These are phyloP conservation scores for Microcebus tavaratra DNA, from an alignment of 2,113 vertebrate species.

Conservation along the genomic window DNA sequence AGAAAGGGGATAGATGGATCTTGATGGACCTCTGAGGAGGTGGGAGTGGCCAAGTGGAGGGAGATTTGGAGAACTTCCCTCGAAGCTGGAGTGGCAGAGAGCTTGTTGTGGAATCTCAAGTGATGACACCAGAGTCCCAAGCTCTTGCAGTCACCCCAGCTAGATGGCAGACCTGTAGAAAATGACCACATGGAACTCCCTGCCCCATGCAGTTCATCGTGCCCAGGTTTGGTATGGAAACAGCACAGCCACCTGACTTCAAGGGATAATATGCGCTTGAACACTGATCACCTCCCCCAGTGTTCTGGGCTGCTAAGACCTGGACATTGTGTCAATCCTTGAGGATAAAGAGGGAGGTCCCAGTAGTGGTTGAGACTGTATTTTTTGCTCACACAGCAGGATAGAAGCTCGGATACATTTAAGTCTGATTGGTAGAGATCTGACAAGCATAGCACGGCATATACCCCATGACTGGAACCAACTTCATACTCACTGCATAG, in stretches of 20 bases:
- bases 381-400: background rate
- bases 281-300: background rate
- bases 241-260: background rate
- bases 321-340: background rate
- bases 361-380: background rate
- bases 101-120: no score
- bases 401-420: background rate
- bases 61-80: background rate
- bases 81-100: background rate
- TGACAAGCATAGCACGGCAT: background rate
- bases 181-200: rapidly evolving
- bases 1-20: no score
- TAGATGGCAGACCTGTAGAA: background rate
- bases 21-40: background rate
- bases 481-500: background rate
- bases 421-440: background rate
- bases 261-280: no score
- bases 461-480: background rate
- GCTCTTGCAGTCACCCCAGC: background rate
- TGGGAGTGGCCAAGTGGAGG: background rate
- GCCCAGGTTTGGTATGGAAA: background rate
- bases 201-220: background rate
- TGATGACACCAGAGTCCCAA: background rate
- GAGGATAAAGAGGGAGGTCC: background rate
- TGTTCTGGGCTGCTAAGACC: background rate